These are phyloP conservation scores for Myathropa florea DNA, from an alignment of 2,888 invertebrate species.

Conservation along the genomic window DNA sequence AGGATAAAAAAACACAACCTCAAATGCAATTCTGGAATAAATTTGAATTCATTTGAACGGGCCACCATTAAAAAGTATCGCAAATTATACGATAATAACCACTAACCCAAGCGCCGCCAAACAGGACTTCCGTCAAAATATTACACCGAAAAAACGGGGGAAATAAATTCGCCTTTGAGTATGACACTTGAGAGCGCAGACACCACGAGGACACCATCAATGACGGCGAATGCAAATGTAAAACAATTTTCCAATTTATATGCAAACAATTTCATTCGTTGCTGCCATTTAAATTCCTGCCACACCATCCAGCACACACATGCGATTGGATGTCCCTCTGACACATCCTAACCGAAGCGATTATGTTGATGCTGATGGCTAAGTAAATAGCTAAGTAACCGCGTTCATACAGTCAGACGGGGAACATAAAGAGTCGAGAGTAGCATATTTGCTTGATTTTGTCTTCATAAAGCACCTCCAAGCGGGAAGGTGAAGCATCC, in stretches of 20 bases:
- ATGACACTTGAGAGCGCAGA: slow-evolving; percentile 30
- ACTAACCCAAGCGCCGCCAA: slow-evolving; percentile 21
- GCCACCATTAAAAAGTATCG: slow-evolving; percentile 10
- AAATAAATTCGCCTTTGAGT: slow-evolving; percentile 27
- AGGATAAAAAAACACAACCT: not conserved
- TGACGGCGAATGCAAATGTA: slow-evolving; percentile 65
- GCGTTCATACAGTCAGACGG: slow-evolving; percentile 27
- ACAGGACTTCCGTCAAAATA: slow-evolving; percentile 38
- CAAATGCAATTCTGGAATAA: slow-evolving; percentile 43
- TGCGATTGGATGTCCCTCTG: slow-evolving; percentile 5
- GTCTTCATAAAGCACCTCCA: not conserved
- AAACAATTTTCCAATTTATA: slow-evolving; percentile 68
- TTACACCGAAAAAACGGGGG: slow-evolving; percentile 31
- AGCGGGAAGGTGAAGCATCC: not conserved
- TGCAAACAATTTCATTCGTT: slow-evolving; percentile 68
- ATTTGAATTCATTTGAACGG: slow-evolving; percentile 34
- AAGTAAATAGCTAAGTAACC: slow-evolving; percentile 66
- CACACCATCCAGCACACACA: slow-evolving; percentile 15
- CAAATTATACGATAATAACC: slow-evolving; percentile 51
- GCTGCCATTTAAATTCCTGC: slow-evolving; percentile 59
- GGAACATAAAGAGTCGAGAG: slow-evolving; percentile 18
- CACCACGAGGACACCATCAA: slow-evolving; percentile 41
- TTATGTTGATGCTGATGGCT: slow-evolving; percentile 66
- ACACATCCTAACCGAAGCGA: slow-evolving; percentile 60
- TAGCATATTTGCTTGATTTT: slow-evolving; percentile 14